Conservation (phyloP, 1,140 invertebrate genomes). For the Pemphigus obesinymphae region DNA sequence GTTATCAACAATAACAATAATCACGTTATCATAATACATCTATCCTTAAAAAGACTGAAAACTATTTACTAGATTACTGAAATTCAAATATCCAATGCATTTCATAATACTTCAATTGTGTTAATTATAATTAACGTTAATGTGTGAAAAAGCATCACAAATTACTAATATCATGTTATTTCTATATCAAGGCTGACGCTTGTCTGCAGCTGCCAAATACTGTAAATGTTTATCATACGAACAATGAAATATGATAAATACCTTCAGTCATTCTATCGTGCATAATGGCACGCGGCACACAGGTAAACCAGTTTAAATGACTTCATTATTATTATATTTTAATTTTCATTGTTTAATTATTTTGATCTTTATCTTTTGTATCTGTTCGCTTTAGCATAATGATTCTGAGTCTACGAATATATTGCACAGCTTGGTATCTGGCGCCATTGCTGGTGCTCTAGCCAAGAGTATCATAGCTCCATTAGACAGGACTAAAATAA, state of each 20-base stretch:
- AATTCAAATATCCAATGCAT: background rate
- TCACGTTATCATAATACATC: no score
- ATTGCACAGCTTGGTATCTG: conserved; percentile 68
- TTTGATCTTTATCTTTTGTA: background rate
- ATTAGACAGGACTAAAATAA: conserved; percentile 94
- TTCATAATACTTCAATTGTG: background rate
- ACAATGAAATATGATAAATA: background rate
- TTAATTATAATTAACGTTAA: background rate
- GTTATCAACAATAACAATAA: no score
- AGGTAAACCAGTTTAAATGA: background rate
- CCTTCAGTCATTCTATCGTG: background rate
- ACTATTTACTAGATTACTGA: no score
- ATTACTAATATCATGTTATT: background rate
- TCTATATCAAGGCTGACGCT: conserved; percentile 5
- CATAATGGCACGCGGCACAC: background rate
- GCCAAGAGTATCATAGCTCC: conserved; percentile 96
- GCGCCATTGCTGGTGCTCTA: conserved; percentile 84
- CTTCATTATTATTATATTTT: no score
- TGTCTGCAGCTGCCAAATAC: conserved; percentile 4
- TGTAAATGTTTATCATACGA: background rate
- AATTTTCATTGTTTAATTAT: no score
- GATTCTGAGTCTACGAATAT: conserved; percentile 56
- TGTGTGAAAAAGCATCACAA: background rate
- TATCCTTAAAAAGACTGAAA: no score
- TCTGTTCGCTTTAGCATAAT: conserved; percentile 45